phyloP scores from a whole-genome alignment of 1,140 invertebrate genomes.

The Propsilocerus akamusi region DNA sequence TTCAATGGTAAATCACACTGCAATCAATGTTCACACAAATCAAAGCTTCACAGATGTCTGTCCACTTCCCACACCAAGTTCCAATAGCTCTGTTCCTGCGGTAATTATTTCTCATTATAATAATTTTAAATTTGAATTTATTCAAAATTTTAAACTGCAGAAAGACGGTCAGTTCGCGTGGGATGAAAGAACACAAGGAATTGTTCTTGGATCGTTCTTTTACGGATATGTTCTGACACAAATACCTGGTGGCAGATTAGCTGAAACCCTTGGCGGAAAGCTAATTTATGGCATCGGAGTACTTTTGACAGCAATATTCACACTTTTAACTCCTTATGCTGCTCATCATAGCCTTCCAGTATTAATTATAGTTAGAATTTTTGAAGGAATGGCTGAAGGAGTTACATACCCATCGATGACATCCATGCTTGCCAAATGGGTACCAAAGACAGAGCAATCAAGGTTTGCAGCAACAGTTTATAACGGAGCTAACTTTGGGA shows the following conservation, averaged over 20 bases:
- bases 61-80: too few species aligned
- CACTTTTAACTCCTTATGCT: constrained; percentile 50
- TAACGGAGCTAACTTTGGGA: constrained; percentile 44
- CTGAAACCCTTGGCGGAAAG: constrained; percentile 63
- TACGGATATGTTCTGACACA: constrained; percentile 75
- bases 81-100: too few species aligned
- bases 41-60: too few species aligned
- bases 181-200: constrained; percentile 56
- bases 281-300: constrained; percentile 59
- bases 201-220: constrained; percentile 71
- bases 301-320: constrained; percentile 56
- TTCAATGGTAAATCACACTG: constrained; percentile 74
- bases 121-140: too few species aligned
- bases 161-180: too few species aligned
- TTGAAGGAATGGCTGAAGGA: constrained; percentile 76
- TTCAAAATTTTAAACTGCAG: too few species aligned
- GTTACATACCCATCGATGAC: constrained; percentile 72
- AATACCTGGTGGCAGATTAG: constrained; percentile 66
- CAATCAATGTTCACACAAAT: too few species aligned
- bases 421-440: constrained; percentile 63
- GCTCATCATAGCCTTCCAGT: constrained; percentile 46
- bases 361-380: constrained; percentile 55
- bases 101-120: too few species aligned
- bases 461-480: constrained; percentile 65
- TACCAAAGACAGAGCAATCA: constrained; percentile 58